Evolutionary conservation across 2,797 vertebrate genomes (phyloP).

Genomic region (Taenioides sp.): DNA sequence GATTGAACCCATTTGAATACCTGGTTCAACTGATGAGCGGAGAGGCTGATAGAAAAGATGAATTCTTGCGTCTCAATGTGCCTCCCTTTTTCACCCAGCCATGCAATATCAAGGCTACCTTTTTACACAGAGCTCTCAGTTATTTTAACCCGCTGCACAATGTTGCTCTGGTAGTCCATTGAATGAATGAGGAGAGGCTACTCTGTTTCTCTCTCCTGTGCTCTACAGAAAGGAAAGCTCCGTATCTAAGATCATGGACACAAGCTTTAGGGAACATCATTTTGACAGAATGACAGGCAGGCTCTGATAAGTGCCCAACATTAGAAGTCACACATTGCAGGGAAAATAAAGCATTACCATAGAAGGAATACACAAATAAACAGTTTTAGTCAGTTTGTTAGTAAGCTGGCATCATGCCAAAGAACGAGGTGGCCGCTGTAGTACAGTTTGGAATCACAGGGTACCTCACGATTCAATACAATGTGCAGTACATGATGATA

Average conservation of each 20-base stretch:
- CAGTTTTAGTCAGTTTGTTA: slow-evolving; percentile 47
- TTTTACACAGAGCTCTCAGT: slow-evolving; percentile 73
- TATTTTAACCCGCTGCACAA: slow-evolving; percentile 73
- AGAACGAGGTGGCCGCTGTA: slow-evolving; percentile 43
- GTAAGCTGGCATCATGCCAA: slow-evolving; percentile 40
- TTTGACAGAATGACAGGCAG: slow-evolving; percentile 28
- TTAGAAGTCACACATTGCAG: slow-evolving; percentile 13
- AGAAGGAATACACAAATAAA: neutral
- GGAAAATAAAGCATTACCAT: neutral
- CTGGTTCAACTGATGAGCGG: slow-evolving; percentile 65
- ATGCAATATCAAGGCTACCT: slow-evolving; percentile 76
- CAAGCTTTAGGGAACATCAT: slow-evolving; percentile 40
- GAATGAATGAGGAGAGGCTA: slow-evolving; percentile 61
- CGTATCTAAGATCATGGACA: slow-evolving; percentile 68
- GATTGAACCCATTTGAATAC: slow-evolving; percentile 78
- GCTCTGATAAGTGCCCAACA: slow-evolving; percentile 50
- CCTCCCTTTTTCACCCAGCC: slow-evolving; percentile 68
- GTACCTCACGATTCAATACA: neutral
- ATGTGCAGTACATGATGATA: neutral
- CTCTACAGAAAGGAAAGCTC: slow-evolving; percentile 39
- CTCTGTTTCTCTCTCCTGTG: slow-evolving; percentile 32
- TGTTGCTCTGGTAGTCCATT: slow-evolving; percentile 57
- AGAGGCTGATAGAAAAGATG: slow-evolving; percentile 66
- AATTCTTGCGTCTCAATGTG: slow-evolving; percentile 75
- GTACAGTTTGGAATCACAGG: neutral